Percentiles rank a stretch among this genome's conserved stretches.
phyloP scores from a whole-genome alignment of 2,113 vertebrate genomes.

The Triplophysa siluroides region DNA sequence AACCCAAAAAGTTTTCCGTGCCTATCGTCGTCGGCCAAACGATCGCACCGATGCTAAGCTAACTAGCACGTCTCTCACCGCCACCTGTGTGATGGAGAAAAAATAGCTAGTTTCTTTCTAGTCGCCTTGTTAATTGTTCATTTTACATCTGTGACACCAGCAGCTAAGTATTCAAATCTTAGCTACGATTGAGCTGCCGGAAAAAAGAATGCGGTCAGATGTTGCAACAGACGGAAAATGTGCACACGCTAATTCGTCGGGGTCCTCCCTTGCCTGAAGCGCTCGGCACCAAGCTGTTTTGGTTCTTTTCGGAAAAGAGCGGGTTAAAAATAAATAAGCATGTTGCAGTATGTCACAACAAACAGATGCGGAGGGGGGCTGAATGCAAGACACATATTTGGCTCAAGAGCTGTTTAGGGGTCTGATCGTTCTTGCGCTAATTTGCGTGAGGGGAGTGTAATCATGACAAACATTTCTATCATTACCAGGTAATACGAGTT shows the following conservation, averaged over 20 bases:
- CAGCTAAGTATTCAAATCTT: constrained; percentile 27
- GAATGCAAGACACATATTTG: constrained; percentile 9
- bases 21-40: background rate
- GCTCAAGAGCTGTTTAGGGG: constrained; percentile 37
- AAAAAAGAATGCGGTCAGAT: constrained; percentile 26
- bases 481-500: constrained; percentile 86
- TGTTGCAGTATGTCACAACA: constrained; percentile 32
- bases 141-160: constrained; percentile 27
- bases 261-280: constrained; percentile 37
- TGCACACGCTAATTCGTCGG: constrained; percentile 24
- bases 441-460: constrained; percentile 50
- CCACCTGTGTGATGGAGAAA: constrained; percentile 56
- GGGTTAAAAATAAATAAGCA: constrained; percentile 39
- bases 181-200: constrained; percentile 16
- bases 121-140: constrained; percentile 41
- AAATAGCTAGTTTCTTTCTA: constrained; percentile 39
- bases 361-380: constrained; percentile 4
- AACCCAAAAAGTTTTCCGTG: background rate
- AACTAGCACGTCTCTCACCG: constrained; percentile 22
- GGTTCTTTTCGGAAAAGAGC: constrained; percentile 2
- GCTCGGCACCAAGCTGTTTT: constrained; percentile 31
- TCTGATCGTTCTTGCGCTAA: constrained; percentile 42
- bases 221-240: constrained; percentile 41
- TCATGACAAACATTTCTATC: constrained; percentile 84
- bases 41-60: constrained; percentile 1